Conservation (phyloP, 2,797 vertebrate species). For the Phylloscopus collybita region DNA sequence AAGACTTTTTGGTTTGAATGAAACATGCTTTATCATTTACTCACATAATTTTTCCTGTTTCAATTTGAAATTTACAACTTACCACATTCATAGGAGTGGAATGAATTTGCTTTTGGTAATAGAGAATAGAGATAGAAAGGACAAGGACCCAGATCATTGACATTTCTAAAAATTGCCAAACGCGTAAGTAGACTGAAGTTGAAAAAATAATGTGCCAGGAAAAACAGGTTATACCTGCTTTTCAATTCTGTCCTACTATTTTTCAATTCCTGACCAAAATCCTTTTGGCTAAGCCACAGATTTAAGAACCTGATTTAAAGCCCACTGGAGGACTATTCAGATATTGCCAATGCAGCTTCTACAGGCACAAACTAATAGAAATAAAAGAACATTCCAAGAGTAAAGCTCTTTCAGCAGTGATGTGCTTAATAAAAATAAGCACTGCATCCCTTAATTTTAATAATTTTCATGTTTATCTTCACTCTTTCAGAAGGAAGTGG, state of each 20-base stretch:
- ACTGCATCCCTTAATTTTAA: neutral
- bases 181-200: neutral
- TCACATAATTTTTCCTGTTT: neutral
- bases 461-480: neutral
- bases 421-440: neutral
- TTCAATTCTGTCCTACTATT: neutral
- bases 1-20: neutral
- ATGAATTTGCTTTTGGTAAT: neutral
- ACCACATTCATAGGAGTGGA: neutral
- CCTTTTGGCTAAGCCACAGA: neutral
- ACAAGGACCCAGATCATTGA: neutral
- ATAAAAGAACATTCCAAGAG: neutral
- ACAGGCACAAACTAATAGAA: neutral
- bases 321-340: neutral
- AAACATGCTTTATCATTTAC: neutral
- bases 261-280: neutral
- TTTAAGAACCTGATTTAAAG: neutral
- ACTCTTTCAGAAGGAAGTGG: neutral
- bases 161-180: neutral
- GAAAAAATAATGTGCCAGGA: neutral
- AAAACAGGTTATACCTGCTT: neutral
- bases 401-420: neutral
- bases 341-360: neutral
- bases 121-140: neutral
- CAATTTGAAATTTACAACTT: neutral